Evolutionary conservation across 2,113 vertebrate genomes (phyloP).

Genomic region (Ornithorhynchus anatinus): DNA sequence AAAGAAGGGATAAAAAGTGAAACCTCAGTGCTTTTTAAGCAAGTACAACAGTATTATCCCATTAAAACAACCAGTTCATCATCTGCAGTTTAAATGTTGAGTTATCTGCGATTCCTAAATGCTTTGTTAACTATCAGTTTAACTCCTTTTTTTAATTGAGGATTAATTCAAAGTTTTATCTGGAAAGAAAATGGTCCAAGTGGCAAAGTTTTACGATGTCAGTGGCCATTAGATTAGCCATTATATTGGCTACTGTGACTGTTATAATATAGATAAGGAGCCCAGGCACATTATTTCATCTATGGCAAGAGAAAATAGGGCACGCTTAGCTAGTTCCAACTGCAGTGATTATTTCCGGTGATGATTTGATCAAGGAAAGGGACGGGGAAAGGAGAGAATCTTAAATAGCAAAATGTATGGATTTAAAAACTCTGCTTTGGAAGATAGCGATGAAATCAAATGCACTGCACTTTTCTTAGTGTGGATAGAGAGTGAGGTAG

Average conservation of each 20-base stretch:
- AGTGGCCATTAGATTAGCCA: not conserved
- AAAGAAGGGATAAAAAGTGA: no score
- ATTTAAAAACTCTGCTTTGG: not conserved
- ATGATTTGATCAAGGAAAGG: not conserved
- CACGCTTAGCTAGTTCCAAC: not conserved
- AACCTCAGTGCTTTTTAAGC: no score
- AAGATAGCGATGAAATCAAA: not conserved
- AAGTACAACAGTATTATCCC: no score
- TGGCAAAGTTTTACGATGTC: not conserved
- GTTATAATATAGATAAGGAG: not conserved
- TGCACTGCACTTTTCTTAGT: accelerated
- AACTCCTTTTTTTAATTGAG: not conserved
- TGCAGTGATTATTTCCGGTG: not conserved
- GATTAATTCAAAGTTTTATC: not conserved
- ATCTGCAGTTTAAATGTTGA: no score
- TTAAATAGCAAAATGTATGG: not conserved
- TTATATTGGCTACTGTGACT: not conserved
- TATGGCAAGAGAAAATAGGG: not conserved
- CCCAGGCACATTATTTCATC: not conserved
- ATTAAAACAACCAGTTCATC: no score
- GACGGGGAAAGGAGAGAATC: not conserved
- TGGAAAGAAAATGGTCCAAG: not conserved
- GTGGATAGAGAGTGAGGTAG: not conserved
- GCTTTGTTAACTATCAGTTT: no score
- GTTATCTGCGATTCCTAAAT: no score